Percentiles rank a stretch among this genome's conserved stretches.
phyloP scores from a whole-genome alignment of 2,888 invertebrate species.

The Papilio demoleus region DNA sequence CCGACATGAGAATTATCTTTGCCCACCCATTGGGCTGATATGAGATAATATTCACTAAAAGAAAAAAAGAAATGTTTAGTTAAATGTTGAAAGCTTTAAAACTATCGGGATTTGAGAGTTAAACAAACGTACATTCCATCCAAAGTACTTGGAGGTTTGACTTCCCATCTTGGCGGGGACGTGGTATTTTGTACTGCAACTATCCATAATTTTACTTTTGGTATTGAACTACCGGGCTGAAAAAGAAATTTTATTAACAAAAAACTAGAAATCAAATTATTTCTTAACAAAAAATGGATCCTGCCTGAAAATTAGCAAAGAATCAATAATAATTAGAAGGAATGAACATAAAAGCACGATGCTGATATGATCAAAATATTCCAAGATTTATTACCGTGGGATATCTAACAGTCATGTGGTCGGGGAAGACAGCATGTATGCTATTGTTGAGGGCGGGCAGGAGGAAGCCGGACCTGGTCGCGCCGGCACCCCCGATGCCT shows the following conservation, averaged over 20 bases:
- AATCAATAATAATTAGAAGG: too few relatives aligned
- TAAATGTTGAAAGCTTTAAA: neutral
- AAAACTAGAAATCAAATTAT: neutral
- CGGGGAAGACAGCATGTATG: constrained; percentile 88
- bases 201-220: constrained; percentile 92
- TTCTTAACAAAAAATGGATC: neutral
- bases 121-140: constrained; percentile 89
- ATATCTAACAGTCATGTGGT: constrained; percentile 90
- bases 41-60: constrained; percentile 94
- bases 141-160: constrained; percentile 89
- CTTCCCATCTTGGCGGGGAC: constrained; percentile 85
- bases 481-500: constrained; percentile 85
- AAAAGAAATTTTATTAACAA: constrained; percentile 43
- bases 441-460: constrained; percentile 70
- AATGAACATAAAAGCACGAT: neutral
- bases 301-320: too few relatives aligned
- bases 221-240: constrained; percentile 93
- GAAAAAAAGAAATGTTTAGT: constrained; percentile 40
- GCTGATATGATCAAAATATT: too few relatives aligned
- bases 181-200: constrained; percentile 88
- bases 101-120: neutral
- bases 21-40: constrained; percentile 95
- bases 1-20: constrained; percentile 90
- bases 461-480: constrained; percentile 79
- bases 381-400: constrained; percentile 85